Evolutionary conservation across 2,797 vertebrate genomes (phyloP).

Genomic region (Melanotaenia parkinsoni): DNA sequence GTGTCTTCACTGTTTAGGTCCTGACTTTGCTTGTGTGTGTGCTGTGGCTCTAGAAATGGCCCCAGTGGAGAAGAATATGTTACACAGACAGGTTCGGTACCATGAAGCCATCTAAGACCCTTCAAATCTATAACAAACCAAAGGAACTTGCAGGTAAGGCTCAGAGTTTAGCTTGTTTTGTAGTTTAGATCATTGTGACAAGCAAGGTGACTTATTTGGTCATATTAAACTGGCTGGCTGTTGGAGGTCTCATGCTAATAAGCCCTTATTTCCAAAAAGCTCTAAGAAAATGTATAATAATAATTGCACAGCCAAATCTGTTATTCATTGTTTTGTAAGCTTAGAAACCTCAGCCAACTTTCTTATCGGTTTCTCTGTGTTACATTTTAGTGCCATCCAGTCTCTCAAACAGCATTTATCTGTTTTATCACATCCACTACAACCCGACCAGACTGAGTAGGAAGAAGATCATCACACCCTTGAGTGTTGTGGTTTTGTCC

Average conservation of each 20-base stretch:
- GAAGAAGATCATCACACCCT: constrained; percentile 56
- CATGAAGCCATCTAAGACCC: constrained; percentile 53
- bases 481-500: constrained; percentile 45
- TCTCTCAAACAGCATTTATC: constrained; percentile 39
- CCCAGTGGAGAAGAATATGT: constrained; percentile 35
- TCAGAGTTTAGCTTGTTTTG: constrained; percentile 8
- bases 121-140: constrained; percentile 27
- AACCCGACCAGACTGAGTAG: constrained; percentile 35
- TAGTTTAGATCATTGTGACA: neutral
- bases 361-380: constrained; percentile 4
- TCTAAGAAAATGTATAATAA: neutral
- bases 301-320: neutral
- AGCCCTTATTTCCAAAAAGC: neutral
- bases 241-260: neutral
- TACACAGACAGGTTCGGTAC: constrained; percentile 19
- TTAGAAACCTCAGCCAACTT: constrained; percentile 14
- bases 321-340: constrained; percentile 6
- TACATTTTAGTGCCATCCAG: constrained; percentile 23
- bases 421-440: constrained; percentile 48
- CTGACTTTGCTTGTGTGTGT: constrained; percentile 27
- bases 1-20: constrained; percentile 48
- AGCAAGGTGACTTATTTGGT: neutral
- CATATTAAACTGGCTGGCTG: neutral
- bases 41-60: constrained; percentile 54
- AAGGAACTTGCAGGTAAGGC: constrained; percentile 64